Base-by-base conservation (phyloP, 2,797 vertebrate species). In the Amniataba percoides region DNA sequence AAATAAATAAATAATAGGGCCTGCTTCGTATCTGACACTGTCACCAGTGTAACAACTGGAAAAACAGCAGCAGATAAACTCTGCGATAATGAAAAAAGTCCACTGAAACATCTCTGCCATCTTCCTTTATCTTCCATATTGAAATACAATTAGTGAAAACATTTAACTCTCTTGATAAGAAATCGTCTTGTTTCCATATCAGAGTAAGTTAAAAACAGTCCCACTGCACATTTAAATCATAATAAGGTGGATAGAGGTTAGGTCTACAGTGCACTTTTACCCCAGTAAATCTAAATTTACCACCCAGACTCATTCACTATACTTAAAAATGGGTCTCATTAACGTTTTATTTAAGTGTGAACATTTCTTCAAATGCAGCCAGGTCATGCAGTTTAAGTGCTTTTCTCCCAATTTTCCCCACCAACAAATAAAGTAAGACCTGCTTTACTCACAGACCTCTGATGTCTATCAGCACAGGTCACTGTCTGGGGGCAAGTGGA, bases 391-490 rank as follows among this genome's bases (percentile, higher is more conserved):
- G 59, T 84, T 81, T 73, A 49, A 49, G 67, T 64, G 27, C 14
- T 56, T 84, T 78, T 74, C 46, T 36, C 13, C 63, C 7, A 39
- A 43, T 51, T 70, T 57, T 55, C 21, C 42, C 25, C 31, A 71
- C 57, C 79, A 71, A 36, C 34, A 36, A 31, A 80, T 79, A 80
- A 80, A 80, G 71, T 57, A 36, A 66, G 49, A 53, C 69, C 45
- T 86, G 52, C 60, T 85, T 83, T 58, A 60, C 61, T 74, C 70
- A 1, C 66, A 74, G 81, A 84, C 71, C 82, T 86, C 53, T 72
- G 92, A 92, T 90, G 74, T 84, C 85, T 76, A 91, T 93, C 93
- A 90, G 68, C 84, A 84, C 66, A 84, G 91, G 90, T 90, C 87
- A 90, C 42, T 48, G 83, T 89, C 86, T 71, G 76, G 25, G 88